phyloP scores from a whole-genome alignment of 2,113 vertebrate species.

The Festucalex cinctus region DNA sequence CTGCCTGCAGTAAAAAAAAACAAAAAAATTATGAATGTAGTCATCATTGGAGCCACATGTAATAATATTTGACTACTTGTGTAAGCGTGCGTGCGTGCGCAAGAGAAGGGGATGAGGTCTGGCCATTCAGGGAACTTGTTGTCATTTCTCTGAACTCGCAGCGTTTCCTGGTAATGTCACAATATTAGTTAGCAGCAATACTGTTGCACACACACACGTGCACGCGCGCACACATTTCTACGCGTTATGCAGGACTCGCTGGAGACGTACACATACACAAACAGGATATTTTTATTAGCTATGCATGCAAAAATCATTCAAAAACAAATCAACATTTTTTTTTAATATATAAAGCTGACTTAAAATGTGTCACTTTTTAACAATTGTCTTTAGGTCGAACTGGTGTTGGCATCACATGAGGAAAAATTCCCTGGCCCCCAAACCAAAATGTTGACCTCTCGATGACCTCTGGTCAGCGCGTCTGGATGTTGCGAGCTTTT shows the following conservation, averaged over 20 bases:
- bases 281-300: background rate
- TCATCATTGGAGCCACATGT: background rate
- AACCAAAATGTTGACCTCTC: background rate
- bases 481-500: background rate
- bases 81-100: conserved; percentile 6
- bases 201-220: conserved; percentile 4
- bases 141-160: conserved; percentile 66
- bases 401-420: no score
- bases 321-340: no score
- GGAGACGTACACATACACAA: background rate
- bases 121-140: conserved; percentile 73
- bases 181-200: conserved; percentile 34
- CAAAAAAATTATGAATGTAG: no score
- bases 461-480: background rate
- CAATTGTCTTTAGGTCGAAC: no score
- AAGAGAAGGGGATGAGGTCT: conserved; percentile 62
- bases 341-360: no score
- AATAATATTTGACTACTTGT: background rate
- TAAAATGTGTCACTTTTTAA: no score
- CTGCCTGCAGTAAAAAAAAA: background rate
- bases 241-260: background rate
- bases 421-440: background rate
- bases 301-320: no score
- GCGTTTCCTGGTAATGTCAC: conserved; percentile 67
- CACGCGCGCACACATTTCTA: conserved; percentile 13